Base-by-base conservation (phyloP, 2,888 invertebrate genomes). In the Phortica okadai region DNA sequence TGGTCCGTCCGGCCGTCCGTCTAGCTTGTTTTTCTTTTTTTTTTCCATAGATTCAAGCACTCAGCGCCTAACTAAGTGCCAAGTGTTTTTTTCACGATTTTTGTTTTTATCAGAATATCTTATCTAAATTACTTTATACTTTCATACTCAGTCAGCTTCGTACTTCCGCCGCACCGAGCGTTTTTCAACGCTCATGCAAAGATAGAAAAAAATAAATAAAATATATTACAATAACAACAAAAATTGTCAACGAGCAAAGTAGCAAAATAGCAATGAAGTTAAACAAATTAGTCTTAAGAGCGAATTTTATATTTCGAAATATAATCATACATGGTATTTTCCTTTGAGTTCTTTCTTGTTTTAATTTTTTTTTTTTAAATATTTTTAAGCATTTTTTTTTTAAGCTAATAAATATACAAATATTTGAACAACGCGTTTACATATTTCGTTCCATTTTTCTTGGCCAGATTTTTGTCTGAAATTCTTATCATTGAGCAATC, bases 101-200 rank as follows among this genome's bases (percentile, higher is more conserved):
- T 25, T 21, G n/a, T 11, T 33, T 64, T 25, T 64, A 6, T 21
- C 41, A 64, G n/a, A 16, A 14, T 64, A 33, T 64, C 64, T 64
- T 64, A 64, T 64, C 64, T 64, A 64, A 64, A 64, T 64, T 64
- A 33, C 64, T 64, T 64, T 33, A 25, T 50, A 50, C 50, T 50
- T 50, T 14, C 41, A 50, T 50, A 14, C 64, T 64, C 50, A 50
- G 8, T 50, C 50, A 50, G 33, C 33, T 33, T 33, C 33, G 33
- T 33, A 5, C 4, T 33, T 33, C 33, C 4, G 33, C 33, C 33
- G 0, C 33, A 33, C 33, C 21, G 8, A n/a, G 2, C 25, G 59
- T 1, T 16, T 59, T 59, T 33, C 33, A 33, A 25, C 59, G 6
- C 59, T 4, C 10, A 59, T 59, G 25, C 14, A 56, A 11, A 11